phyloP scores from a whole-genome alignment of 1,140 invertebrate species.

The Caenorhabditis elegans region WBcel235 BX284605.5:20837001-20837500 shows the following conservation, averaged over 20 bases:
- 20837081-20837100: background rate
- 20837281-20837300: background rate
- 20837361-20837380: too few species aligned
- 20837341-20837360: too few species aligned
- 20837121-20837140: background rate
- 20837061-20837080: too few species aligned
- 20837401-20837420: background rate
- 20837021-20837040: background rate
- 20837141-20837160: background rate
- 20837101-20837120: constrained; percentile 29
- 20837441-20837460: too few species aligned
- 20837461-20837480: background rate
- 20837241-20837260: too few species aligned
- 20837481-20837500: too few species aligned
- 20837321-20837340: background rate
- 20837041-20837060: background rate
- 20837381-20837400: too few species aligned
- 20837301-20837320: background rate
- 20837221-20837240: too few species aligned
- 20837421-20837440: too few species aligned
- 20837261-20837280: background rate
- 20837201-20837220: background rate
- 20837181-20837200: constrained; percentile 57
- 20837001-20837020: constrained; percentile 10
- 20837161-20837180: constrained; percentile 49